A percentile compares a stretch with the other conserved stretches of the same genome.
Conservation (phyloP, 2,888 invertebrate genomes). For the Drosophila paranaensis region DNA sequence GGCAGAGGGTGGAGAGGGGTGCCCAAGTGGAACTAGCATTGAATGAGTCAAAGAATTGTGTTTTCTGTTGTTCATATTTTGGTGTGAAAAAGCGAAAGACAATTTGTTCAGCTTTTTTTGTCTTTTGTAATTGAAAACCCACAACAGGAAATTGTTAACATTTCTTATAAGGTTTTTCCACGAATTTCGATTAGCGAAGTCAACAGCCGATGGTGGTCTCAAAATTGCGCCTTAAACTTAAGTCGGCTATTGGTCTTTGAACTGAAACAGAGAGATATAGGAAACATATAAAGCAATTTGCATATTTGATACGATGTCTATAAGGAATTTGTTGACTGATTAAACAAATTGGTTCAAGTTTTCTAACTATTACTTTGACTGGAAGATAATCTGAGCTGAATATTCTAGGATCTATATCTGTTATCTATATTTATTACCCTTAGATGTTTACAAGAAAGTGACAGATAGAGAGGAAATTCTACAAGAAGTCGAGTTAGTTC, state of each 20-base stretch:
- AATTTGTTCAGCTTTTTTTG: slow-evolving; percentile 22
- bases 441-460: too few species aligned
- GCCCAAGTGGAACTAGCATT: slow-evolving; percentile 15
- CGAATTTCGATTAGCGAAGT: slow-evolving; percentile 51
- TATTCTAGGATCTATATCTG: too few species aligned
- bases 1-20: too few species aligned
- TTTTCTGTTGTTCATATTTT: slow-evolving; percentile 33
- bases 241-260: slow-evolving; percentile 49
- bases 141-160: slow-evolving; percentile 73
- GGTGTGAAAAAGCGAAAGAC: slow-evolving; percentile 67
- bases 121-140: slow-evolving; percentile 58
- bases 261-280: slow-evolving; percentile 9
- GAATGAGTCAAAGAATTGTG: slow-evolving; percentile 65
- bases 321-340: too few species aligned
- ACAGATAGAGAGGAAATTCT: too few species aligned
- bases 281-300: background rate
- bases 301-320: too few species aligned
- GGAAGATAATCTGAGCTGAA: too few species aligned
- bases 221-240: slow-evolving; percentile 37
- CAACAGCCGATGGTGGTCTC: slow-evolving; percentile 54
- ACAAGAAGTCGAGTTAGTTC: too few species aligned
- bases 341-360: too few species aligned
- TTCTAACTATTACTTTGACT: too few species aligned
- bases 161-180: slow-evolving; percentile 53
- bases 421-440: too few species aligned